Evolutionary conservation across 2,888 invertebrate species (phyloP).

Genomic region (Pseudococcus viburni): DNA sequence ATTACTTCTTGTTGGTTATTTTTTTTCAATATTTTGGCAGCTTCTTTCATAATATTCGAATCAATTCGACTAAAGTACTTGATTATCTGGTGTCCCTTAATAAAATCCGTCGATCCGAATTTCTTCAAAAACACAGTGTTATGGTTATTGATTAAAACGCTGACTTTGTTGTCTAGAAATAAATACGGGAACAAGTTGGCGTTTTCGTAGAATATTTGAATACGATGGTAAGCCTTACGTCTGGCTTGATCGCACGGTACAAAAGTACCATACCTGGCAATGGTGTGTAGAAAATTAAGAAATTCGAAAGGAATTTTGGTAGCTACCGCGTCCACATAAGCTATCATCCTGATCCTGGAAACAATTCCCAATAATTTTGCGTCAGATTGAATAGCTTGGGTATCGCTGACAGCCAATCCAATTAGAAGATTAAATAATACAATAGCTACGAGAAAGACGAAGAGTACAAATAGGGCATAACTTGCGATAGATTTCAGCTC

Average conservation of each 20-base stretch:
- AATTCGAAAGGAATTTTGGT: constrained; percentile 75
- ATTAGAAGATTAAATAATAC: constrained; percentile 87
- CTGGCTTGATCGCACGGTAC: too few species aligned
- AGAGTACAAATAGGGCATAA: constrained; percentile 83
- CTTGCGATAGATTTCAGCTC: constrained; percentile 72
- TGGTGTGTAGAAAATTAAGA: constrained; percentile 21
- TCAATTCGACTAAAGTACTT: neutral
- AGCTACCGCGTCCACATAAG: constrained; percentile 76
- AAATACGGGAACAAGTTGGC: too few species aligned
- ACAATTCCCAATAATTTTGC: constrained; percentile 85
- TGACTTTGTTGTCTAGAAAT: too few species aligned
- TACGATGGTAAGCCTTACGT: too few species aligned
- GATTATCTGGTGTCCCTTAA: neutral
- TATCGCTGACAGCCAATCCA: constrained; percentile 88
- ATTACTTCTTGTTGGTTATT: neutral
- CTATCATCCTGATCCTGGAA: constrained; percentile 80
- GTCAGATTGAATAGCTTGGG: constrained; percentile 81
- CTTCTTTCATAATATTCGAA: neutral
- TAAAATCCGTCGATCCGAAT: neutral
- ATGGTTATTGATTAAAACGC: too few species aligned
- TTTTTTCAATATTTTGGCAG: neutral
- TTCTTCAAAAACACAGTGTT: neutral
- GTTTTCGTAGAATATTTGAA: too few species aligned
- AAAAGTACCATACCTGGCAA: too few species aligned
- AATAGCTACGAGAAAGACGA: constrained; percentile 87